These are phyloP conservation scores for Arbacia lixula DNA, from an alignment of 53 echinoderm and acorn worm species.

Conservation along the genomic window DNA sequence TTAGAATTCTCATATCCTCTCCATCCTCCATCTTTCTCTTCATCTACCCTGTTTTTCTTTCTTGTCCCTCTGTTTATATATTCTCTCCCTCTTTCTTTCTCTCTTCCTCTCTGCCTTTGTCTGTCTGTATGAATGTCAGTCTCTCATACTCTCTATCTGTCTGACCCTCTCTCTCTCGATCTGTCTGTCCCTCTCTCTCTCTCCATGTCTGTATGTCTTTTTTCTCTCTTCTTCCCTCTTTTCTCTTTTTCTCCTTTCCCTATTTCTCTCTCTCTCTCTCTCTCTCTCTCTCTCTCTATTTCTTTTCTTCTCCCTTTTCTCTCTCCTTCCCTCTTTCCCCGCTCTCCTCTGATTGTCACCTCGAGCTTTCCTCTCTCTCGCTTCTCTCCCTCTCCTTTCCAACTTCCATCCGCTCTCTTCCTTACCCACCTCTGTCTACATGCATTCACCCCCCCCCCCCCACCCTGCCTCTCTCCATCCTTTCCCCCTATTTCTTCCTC, in stretches of 20 bases:
- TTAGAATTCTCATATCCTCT: too few relatives aligned
- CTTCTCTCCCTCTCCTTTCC: not conserved
- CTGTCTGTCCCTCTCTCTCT: not conserved
- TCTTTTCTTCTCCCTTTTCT: not conserved
- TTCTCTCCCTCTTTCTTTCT: too few relatives aligned
- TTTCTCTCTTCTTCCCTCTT: too few relatives aligned
- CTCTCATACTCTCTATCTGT: too few relatives aligned
- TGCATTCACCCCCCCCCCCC: not conserved
- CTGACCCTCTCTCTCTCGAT: not conserved
- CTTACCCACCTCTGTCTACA: too few relatives aligned
- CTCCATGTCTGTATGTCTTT: too few relatives aligned
- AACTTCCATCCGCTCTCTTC: not conserved
- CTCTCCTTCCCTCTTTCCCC: not conserved
- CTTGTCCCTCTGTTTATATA: too few relatives aligned
- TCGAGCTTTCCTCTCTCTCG: not conserved
- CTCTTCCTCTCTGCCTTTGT: too few relatives aligned
- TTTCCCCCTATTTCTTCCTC: not conserved
- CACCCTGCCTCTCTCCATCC: not conserved
- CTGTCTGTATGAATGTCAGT: too few relatives aligned
- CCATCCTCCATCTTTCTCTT: too few relatives aligned
- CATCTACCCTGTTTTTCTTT: too few relatives aligned
- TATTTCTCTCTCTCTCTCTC: not conserved
- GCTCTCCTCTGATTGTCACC: not conserved
- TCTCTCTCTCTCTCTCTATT: not conserved
- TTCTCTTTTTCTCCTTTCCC: not conserved